These are phyloP conservation scores for Bursaphelenchus okinawaensis DNA, from an alignment of 2,888 invertebrate genomes.

Conservation along the genomic window DNA sequence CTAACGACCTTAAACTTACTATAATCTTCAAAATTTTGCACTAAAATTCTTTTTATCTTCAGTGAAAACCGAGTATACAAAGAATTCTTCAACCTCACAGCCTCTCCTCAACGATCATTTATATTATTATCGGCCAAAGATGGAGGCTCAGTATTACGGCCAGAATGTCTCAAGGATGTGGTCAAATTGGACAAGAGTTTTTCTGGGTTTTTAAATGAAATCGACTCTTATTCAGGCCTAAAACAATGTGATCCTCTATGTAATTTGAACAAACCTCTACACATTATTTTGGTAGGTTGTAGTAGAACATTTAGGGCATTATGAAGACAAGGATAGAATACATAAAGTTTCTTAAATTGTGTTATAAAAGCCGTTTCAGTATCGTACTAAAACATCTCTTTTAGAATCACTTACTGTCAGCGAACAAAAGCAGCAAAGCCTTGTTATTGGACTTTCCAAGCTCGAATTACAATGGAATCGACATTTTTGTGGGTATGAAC, in stretches of 20 bases:
- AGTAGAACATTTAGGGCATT: not conserved
- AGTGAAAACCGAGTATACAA: slow-evolving; percentile 45
- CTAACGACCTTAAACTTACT: not conserved
- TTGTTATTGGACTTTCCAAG: slow-evolving; percentile 33
- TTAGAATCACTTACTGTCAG: slow-evolving; percentile 23
- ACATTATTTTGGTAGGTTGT: slow-evolving; percentile 39
- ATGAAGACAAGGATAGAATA: not conserved
- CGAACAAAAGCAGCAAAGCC: slow-evolving; percentile 11
- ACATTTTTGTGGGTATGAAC: slow-evolving; percentile 35
- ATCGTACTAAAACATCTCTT: too few species aligned
- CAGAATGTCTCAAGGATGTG: slow-evolving; percentile 30
- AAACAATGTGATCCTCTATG: slow-evolving; percentile 47
- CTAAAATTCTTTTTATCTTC: not conserved
- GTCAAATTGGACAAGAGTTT: slow-evolving; percentile 25
- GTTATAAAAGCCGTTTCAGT: too few species aligned
- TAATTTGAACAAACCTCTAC: slow-evolving; percentile 46
- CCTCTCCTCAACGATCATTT: slow-evolving; percentile 43
- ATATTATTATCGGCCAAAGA: slow-evolving; percentile 40
- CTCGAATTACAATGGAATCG: slow-evolving; percentile 21
- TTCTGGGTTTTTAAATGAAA: slow-evolving; percentile 10
- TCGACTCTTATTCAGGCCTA: slow-evolving; percentile 29
- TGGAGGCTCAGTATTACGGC: slow-evolving; percentile 34
- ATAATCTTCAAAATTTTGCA: too few species aligned
- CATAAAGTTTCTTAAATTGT: not conserved
- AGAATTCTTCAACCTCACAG: slow-evolving; percentile 42